These are phyloP conservation scores for Dipodomys merriami DNA, from an alignment of 2,113 vertebrate genomes.

Conservation along the genomic window DNA sequence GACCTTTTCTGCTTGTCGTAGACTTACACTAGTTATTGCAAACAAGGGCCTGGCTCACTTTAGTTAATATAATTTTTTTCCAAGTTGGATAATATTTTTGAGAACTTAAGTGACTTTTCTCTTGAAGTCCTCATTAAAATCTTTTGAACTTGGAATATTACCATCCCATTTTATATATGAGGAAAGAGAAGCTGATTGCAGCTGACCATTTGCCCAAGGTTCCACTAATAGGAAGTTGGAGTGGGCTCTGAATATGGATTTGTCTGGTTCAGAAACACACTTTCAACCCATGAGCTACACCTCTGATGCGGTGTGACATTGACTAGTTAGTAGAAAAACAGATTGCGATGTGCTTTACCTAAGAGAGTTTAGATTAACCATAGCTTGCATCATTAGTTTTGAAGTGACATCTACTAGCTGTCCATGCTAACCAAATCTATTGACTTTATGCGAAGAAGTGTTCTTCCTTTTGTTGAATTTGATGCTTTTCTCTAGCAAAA, in stretches of 20 bases:
- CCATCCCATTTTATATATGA: background rate
- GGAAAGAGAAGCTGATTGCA: too few relatives aligned
- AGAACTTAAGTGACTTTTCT: background rate
- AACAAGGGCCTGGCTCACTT: too few relatives aligned
- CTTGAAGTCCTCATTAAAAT: background rate
- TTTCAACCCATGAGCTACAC: background rate
- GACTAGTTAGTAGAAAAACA: background rate
- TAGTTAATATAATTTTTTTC: too few relatives aligned
- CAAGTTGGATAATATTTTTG: background rate
- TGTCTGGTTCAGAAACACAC: background rate
- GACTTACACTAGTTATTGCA: too few relatives aligned
- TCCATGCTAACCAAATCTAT: background rate
- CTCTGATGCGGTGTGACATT: background rate
- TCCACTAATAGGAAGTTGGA: background rate
- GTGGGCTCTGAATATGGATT: background rate
- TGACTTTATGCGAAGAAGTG: background rate
- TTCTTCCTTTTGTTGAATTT: background rate
- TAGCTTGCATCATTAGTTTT: background rate
- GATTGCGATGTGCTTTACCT: background rate
- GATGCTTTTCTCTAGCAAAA: background rate
- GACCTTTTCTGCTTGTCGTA: too few relatives aligned
- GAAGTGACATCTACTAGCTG: background rate
- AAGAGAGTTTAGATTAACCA: background rate
- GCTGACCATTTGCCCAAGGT: background rate
- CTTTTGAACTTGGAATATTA: background rate